These are phyloP conservation scores for Nebria brevicollis DNA, from an alignment of 2,888 invertebrate genomes.

Conservation along the genomic window DNA sequence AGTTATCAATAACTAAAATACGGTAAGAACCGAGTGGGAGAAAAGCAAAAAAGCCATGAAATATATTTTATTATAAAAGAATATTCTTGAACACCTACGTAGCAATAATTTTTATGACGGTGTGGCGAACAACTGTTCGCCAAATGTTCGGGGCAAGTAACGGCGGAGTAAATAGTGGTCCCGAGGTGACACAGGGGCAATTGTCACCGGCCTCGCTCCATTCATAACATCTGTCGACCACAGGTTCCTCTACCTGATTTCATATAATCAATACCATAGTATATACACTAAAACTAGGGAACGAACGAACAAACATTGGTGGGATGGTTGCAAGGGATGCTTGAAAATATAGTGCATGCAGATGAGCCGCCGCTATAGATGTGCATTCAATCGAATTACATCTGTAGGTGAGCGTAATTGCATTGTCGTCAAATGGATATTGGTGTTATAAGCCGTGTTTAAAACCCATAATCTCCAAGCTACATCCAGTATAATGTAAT, in stretches of 20 bases:
- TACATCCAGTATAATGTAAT: too few species aligned
- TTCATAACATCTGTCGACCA: constrained; percentile 61
- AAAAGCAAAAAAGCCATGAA: too few species aligned
- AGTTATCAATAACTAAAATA: too few species aligned
- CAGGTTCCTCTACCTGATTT: constrained; percentile 53
- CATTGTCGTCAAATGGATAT: not conserved
- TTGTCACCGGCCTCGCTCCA: constrained; percentile 49
- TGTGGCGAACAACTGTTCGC: constrained; percentile 39
- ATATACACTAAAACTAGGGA: constrained; percentile 10
- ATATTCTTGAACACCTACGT: constrained; percentile 12
- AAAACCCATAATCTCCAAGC: not conserved
- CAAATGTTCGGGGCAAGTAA: constrained; percentile 37
- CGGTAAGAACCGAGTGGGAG: too few species aligned
- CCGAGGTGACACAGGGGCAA: constrained; percentile 45
- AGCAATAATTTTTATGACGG: constrained; percentile 40
- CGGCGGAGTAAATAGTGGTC: constrained; percentile 24
- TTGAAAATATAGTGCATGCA: not conserved
- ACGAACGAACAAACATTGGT: not conserved
- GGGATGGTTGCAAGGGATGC: not conserved
- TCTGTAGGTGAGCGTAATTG: not conserved
- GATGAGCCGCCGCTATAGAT: not conserved
- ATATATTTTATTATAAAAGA: constrained; percentile 9
- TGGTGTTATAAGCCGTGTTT: not conserved
- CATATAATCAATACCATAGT: constrained; percentile 45
- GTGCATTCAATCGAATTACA: not conserved